phyloP scores from a whole-genome alignment of 2,113 vertebrate species.

The Ellobius talpinus region DNA sequence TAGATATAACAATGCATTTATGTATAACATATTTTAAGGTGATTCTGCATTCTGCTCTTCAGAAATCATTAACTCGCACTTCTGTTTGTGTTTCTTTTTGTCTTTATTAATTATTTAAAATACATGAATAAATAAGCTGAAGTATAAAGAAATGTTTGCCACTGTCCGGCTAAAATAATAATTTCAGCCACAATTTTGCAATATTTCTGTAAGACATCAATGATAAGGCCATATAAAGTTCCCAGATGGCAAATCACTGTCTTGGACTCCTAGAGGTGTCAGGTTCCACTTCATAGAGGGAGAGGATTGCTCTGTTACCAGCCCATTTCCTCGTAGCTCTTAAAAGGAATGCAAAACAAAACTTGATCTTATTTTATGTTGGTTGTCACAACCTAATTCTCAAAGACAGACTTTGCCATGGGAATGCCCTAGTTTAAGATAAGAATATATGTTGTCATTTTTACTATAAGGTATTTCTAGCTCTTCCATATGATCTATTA shows the following conservation, averaged over 20 bases:
- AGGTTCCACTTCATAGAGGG: background rate
- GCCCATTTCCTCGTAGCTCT: background rate
- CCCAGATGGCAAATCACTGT: background rate
- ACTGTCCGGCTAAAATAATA: background rate
- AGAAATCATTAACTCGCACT: background rate
- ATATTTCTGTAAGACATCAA: background rate
- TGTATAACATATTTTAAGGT: background rate
- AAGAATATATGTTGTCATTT: background rate
- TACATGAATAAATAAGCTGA: background rate
- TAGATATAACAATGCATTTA: background rate
- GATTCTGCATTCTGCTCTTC: background rate
- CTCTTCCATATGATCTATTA: background rate
- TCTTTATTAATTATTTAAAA: background rate
- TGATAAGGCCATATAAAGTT: background rate
- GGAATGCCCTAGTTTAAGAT: conserved; percentile 4
- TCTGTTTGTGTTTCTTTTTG: background rate
- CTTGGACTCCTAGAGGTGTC: background rate
- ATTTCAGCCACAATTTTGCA: background rate
- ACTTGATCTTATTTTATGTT: background rate
- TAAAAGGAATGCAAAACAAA: background rate
- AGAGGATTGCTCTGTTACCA: background rate
- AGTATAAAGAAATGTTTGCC: background rate
- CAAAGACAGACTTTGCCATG: background rate
- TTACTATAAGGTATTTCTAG: background rate
- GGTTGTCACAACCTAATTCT: conserved; percentile 4